Percentiles rank a stretch among this genome's conserved stretches.
phyloP scores from a whole-genome alignment of 2,888 invertebrate species.

The Teleiodes luculella region DNA sequence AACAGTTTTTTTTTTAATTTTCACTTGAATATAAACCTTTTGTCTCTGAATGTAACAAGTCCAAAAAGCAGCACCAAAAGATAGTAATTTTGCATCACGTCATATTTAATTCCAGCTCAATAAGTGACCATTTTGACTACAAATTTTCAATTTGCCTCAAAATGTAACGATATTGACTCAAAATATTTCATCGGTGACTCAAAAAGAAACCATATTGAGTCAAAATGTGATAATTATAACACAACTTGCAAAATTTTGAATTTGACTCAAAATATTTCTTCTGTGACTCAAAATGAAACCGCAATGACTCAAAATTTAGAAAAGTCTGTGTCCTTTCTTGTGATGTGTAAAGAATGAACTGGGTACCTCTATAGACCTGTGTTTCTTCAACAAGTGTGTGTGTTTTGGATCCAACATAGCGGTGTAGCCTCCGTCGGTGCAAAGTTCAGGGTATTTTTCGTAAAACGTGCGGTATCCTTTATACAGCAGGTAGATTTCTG shows the following conservation, averaged over 20 bases:
- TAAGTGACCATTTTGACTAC: too few relatives aligned
- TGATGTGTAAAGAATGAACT: constrained; percentile 26
- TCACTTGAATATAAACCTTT: too few relatives aligned
- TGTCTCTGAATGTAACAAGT: too few relatives aligned
- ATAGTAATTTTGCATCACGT: neutral
- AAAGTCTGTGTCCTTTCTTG: constrained; percentile 25
- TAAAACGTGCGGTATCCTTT: constrained; percentile 84
- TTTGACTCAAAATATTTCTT: neutral
- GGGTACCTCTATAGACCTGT: constrained; percentile 63
- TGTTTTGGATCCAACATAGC: constrained; percentile 93
- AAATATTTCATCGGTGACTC: too few relatives aligned
- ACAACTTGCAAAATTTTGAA: too few relatives aligned
- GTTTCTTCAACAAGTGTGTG: constrained; percentile 83
- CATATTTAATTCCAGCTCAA: too few relatives aligned
- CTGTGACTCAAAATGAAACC: neutral
- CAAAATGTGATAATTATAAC: too few relatives aligned
- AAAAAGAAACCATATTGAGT: neutral
- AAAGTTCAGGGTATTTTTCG: constrained; percentile 80
- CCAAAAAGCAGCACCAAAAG: neutral
- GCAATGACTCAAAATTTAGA: constrained; percentile 26
- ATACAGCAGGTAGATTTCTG: constrained; percentile 95
- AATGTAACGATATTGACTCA: too few relatives aligned
- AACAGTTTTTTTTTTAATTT: neutral
- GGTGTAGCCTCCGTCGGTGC: constrained; percentile 85
- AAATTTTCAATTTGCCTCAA: too few relatives aligned